Evolutionary conservation across 2,888 invertebrate species (phyloP), one percentile per base, ranked within the genome.

Genomic region (Rhodophaea formosa): DNA sequence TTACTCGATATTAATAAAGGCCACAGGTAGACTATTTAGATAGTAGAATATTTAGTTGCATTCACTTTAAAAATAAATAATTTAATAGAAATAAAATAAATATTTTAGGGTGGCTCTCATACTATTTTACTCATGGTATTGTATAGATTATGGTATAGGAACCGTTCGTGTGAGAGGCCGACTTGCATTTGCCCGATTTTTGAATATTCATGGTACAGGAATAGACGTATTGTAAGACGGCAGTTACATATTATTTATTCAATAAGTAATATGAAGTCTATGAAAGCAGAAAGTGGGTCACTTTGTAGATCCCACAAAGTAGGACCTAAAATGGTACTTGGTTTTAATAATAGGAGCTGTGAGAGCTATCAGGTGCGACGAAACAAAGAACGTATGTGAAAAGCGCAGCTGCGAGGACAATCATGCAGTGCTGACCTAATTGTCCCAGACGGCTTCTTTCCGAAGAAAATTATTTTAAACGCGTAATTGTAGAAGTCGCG

Each of bases 351-450:
- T 56, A 59, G 30, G 39, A 55, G 44, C 29, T 62, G 64, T 69
- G 67, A 51, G 68, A 70, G 32, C 30, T 56, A 54, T 61, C 71
- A 71, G 63, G 65, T 66, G 63, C 42, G 30, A 8, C 23, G 71
- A 67, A 70, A 68, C 65, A 68, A 66, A 57, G 62, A 64, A 59
- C 58, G 42, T 47, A 53, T 56, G 71, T 87, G 88, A 82, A 60
- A 15, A 56, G 23, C 52, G 51, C 80, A 64, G 71, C 69, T 84
- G 82, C 61, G 47, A 57, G 59, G 66, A 72, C 77, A 80, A 81
- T 84, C 78, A 83, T 79, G 76, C 69, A 71, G 71, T 58, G 65
- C 63, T 82, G 84, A 84, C 86, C 82, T 81, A 82, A 84, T 84
- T 84, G 75, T 70, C 61, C 64, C 61, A 62, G 68, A 63, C 55